Base-by-base conservation (phyloP, 1,140 invertebrate genomes). In the Meloidogyne floridensis region DNA sequence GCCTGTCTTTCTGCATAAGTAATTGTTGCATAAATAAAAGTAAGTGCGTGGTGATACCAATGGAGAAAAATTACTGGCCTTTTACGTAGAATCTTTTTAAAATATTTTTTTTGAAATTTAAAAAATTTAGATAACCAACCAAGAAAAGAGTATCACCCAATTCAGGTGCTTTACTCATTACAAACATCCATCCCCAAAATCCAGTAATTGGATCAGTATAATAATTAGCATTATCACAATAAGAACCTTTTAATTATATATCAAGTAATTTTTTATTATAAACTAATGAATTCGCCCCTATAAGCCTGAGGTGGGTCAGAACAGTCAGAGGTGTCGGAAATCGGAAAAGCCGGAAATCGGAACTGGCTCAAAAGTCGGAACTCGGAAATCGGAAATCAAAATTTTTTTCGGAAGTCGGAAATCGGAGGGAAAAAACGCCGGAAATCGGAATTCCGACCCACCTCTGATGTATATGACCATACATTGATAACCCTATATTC, bases 71-170 rank as follows among this genome's bases (percentile, higher is more conserved):
- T 93, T 0, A 93, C 87, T 15, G 90, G 91, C 81, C 92, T 91
- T 85, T 93, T 93, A 18, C 92, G 84, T 6, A 89, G 77, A 72
- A 86, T 86, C 77, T 79, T 69, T 13, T 2, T 18, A 18, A 18
- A n/a, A n/a, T n/a, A n/a, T n/a, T 75, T 43, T 20, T 8, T 6
- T 32, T 75, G 18, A 0, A 20, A 15, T 8, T 65, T 69, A 20
- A 81, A 80, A 82, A 18, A 70, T 54, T 43, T 8, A 18, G 2
- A 75, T 56, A 53, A 74, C 80, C 13, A 43, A 92, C 90, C 72
- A 93, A 91, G 85, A 93, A 93, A 43, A 92, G 80, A 3, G 92
- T 93, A 84, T 93, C 92, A 3, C 92, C 92, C 11, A 93, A 90
- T 87, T 93, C 92, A 32, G 91, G 90, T 2, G 92, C 90, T 85